Base-by-base conservation (phyloP, 1,140 invertebrate genomes). In the Bombus fervidus region DNA sequence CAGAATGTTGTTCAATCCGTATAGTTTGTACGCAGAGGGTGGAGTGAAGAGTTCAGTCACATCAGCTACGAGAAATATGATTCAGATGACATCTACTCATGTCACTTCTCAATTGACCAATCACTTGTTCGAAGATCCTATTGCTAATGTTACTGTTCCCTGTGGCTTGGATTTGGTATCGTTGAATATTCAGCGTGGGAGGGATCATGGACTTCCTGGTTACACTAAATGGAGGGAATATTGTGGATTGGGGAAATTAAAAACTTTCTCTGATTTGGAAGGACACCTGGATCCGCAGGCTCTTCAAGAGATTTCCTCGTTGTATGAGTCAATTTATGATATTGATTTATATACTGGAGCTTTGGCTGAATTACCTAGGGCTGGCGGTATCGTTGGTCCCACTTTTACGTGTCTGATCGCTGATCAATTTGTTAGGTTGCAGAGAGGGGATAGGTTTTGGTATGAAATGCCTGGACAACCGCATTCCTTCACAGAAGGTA, bases 331-430 rank as follows among this genome's bases (percentile, higher is more conserved):
- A 5, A 97, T 98, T 0, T 96, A 98, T 64, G 98, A 99, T 92
- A 96, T 99, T 9, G 98, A 99, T 93, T 92, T 99, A 13, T 99
- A 98, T 92, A 98, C 98, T 1, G 98, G 98, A 0, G 97, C 97
- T 0, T 92, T 99, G 18, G 97, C 98, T 18, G 98, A 99, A 93
- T 94, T 96, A 13, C 97, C 97, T 0, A 90, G 96, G 31, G 92
- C 96, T 47, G 97, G 96, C 18, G 96, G 97, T 2, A 96, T 98
- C 18, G 95, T 98, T 57, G 98, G 98, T 0, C 97, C 98, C 6
- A 98, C 98, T 0, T 96, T 98, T 28, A 97, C 96, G 12, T 99
- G 98, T 93, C 95, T 99, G 62, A 95, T 99, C n/a, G 96, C 97
- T 0, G 97, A 98, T 93, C 98, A 99, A 94, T 99, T 99, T 94